phyloP scores from a whole-genome alignment of 2,888 invertebrate genomes.

The Drosophila antonietae region DNA sequence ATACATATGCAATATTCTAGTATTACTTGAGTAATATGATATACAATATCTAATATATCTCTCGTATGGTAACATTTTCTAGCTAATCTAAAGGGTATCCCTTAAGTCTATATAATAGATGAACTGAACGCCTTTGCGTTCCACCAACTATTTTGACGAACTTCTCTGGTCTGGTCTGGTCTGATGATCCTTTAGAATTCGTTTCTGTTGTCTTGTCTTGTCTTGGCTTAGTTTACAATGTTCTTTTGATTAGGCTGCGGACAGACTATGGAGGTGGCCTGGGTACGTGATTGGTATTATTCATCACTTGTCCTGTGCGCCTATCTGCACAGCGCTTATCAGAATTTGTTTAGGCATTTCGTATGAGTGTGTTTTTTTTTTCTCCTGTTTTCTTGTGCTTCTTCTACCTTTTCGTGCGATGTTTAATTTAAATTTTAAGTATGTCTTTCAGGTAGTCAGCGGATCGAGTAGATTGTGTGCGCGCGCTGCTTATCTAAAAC shows the following conservation, averaged over 20 bases:
- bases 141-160: constrained; percentile 29
- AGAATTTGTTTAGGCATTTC: constrained; percentile 72
- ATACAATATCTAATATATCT: too few relatives aligned
- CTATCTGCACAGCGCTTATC: constrained; percentile 63
- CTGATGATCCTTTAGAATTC: constrained; percentile 70
- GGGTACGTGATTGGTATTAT: constrained; percentile 81
- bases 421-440: constrained; percentile 78
- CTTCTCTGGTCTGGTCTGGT: constrained; percentile 11
- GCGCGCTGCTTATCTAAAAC: constrained; percentile 59
- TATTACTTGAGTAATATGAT: too few relatives aligned
- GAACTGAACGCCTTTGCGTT: neutral
- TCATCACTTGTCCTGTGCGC: constrained; percentile 72
- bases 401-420: constrained; percentile 35
- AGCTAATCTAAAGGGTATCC: constrained; percentile 26
- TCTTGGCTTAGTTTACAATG: constrained; percentile 76
- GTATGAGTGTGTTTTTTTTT: constrained; percentile 7
- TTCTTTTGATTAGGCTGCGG: constrained; percentile 69
- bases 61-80: too few relatives aligned
- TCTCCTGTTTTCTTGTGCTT: neutral
- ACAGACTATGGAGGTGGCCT: constrained; percentile 47
- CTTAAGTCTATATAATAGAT: neutral
- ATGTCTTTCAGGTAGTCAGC: constrained; percentile 61
- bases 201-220: constrained; percentile 42
- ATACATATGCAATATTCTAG: neutral
- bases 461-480: constrained; percentile 24